Base-by-base conservation (phyloP, 2,797 vertebrate genomes). In the Champsocephalus esox region DNA sequence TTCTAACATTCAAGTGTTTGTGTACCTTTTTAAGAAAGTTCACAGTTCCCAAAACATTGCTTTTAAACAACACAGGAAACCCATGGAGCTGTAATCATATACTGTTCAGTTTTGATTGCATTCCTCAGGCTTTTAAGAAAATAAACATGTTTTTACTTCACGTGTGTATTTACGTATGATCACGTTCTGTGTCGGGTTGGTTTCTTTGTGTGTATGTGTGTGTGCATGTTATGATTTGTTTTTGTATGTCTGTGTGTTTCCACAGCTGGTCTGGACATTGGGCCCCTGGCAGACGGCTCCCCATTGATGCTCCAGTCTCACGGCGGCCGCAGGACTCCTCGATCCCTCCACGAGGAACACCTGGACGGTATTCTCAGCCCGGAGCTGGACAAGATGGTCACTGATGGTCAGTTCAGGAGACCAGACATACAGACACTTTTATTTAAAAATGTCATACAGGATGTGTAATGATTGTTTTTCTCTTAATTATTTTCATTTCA, bases 321-420 rank as follows among this genome's bases (percentile, higher is more conserved):
- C 57, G 90, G 92, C 67, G 94, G 71, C 75, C 96, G 70, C 41
- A 96, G 95, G 84, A 93, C 92, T 41, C 95, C 96, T 62, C 95
- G 97, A 41, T 93, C 96, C 9, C 79, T 98, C 71, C 94, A 93
- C 63, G 98, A 99, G 56, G 98, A 99, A 83, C 98, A 96, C 21
- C 87, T 99, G 75, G 98, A 99, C 66, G 97, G 97, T 59, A 98
- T 99, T 88, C 97, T 99, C 77, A 99, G 98, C 87, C 98, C 98
- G 66, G 98, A 99, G 75, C 93, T 99, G 17, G 98, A 99, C 96
- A 99, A 97, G 93, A 99, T 99, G 97, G 98, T 99, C 91, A 98
- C 97, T 84, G 98, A 99, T 70, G 98, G 98, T 99, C 94, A 96
- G 95, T 92, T 50, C 43, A 12, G 16, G 48, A 73, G 17, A 64